Percentiles rank a stretch among this genome's conserved stretches.
Conservation (phyloP, 2,888 invertebrate genomes). For the Thyatira batis region DNA sequence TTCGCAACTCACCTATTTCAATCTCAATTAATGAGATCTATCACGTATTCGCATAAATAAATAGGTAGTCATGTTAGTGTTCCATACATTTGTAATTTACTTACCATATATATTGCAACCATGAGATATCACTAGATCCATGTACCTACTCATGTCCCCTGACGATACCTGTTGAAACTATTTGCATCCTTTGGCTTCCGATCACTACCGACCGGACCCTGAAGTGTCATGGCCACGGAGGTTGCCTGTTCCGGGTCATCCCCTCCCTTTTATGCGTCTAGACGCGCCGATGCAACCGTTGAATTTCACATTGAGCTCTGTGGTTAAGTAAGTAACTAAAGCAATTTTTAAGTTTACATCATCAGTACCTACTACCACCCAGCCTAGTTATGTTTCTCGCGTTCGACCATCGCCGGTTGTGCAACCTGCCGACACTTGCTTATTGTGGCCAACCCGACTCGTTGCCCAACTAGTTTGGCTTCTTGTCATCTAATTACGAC, state of each 20-base stretch:
- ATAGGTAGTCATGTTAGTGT: conserved; percentile 5
- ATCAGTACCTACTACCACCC: conserved; percentile 63
- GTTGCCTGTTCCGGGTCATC: conserved; percentile 69
- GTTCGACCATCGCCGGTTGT: conserved; percentile 78
- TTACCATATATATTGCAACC: background rate
- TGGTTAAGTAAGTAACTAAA: conserved; percentile 79
- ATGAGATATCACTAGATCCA: background rate
- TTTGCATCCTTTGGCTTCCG: background rate
- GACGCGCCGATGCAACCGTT: conserved; percentile 61
- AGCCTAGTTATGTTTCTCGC: conserved; percentile 82
- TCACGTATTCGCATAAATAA: conserved; percentile 19
- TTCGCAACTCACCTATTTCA: conserved; percentile 60
- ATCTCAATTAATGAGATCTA: conserved; percentile 47
- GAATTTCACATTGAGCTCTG: conserved; percentile 72
- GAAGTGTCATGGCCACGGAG: conserved; percentile 60
- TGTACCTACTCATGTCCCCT: no score
- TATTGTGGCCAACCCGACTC: conserved; percentile 71
- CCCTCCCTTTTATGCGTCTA: conserved; percentile 51
- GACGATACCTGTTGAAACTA: background rate
- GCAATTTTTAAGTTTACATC: conserved; percentile 82
- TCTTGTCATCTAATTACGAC: conserved; percentile 74
- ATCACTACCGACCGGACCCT: conserved; percentile 20
- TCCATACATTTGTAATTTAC: background rate
- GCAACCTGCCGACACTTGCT: conserved; percentile 80
- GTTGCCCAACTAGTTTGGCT: conserved; percentile 76